These are phyloP conservation scores for Oryzias woworae DNA, from an alignment of 2,113 vertebrate species.

Conservation along the genomic window DNA sequence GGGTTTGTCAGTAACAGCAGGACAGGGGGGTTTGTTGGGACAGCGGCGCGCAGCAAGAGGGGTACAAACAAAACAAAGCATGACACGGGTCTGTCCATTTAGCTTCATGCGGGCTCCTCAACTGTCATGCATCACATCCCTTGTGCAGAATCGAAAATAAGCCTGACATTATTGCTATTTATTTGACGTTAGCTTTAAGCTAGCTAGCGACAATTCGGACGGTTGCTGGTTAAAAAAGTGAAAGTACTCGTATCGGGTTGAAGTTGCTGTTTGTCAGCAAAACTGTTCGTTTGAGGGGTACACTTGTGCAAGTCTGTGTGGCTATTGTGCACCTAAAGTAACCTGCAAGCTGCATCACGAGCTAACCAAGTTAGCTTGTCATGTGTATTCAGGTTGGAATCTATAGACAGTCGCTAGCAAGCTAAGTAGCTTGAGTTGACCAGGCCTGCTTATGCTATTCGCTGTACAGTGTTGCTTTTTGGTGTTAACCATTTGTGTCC, in stretches of 20 bases:
- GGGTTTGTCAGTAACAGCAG: slow-evolving; percentile 41
- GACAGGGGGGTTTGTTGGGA: slow-evolving; percentile 48
- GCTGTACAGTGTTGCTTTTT: slow-evolving; percentile 57
- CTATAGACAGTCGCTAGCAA: slow-evolving; percentile 54
- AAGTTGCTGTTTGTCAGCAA: slow-evolving; percentile 12
- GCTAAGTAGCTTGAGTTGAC: slow-evolving; percentile 66
- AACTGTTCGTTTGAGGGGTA: neutral
- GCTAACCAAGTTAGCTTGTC: slow-evolving; percentile 69
- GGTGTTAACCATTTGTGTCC: slow-evolving; percentile 65
- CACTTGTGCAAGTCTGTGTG: neutral
- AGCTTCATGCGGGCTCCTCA: neutral
- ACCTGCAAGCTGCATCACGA: slow-evolving; percentile 33
- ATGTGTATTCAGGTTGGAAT: slow-evolving; percentile 60
- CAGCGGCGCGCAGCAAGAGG: slow-evolving; percentile 26
- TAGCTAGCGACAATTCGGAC: slow-evolving; percentile 68
- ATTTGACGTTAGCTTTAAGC: slow-evolving; percentile 57
- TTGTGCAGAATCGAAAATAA: slow-evolving; percentile 14
- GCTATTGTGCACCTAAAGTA: neutral
- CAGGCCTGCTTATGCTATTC: slow-evolving; percentile 67
- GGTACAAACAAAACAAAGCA: slow-evolving; percentile 7
- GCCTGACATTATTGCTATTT: slow-evolving; percentile 38
- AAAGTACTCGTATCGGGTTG: slow-evolving; percentile 43
- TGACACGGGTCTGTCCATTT: slow-evolving; percentile 13
- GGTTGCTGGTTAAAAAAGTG: slow-evolving; percentile 66
- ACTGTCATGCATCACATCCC: slow-evolving; percentile 32